Base-by-base conservation (phyloP, 1,140 invertebrate species). In the Aphidius gifuensis region DNA sequence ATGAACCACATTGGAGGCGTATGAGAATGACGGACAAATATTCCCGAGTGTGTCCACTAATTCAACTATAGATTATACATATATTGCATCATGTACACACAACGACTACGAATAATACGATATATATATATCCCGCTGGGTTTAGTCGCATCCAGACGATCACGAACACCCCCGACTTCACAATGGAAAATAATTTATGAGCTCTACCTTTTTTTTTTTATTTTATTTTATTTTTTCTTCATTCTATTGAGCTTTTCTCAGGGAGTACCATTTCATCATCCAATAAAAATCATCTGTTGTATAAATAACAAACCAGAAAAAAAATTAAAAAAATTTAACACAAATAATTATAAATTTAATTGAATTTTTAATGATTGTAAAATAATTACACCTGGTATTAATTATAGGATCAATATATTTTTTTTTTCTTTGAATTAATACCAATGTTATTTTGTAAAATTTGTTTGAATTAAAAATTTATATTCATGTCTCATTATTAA, bases 171-270 rank as follows among this genome's bases (percentile, higher is more conserved):
- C 54, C 43, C 16, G 8, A 46, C 16, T 16, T 51, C 61, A 71
- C 68, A 71, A 71, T 71, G 64, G 60, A 58, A 64, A 64, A 66
- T 71, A 70, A 71, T 71, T 67, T 71, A 71, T 66, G 69, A 68
- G 67, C 64, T 67, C 65, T 65, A 57, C 9, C 44, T 57, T 57
- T 57, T 45, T 23, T 9, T 39, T 16, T 44, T 44, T 40, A 5
- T 5, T n/a, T n/a, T 47, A 16, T n/a, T 47, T 47, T 16, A 5
- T 47, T 47, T 16, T 47, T n/a, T 47, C 9, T 9, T n/a, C 3
- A 47, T 6, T 55, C 23, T 32, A 32, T 32, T 32, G 23, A 32
- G 23, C 4, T 32, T 32, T 55, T 40, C 21, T 32, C 21, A 55
- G 9, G 23, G 4, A 32, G 23, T 32, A 32, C 23, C 23, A 32